phyloP scores from a whole-genome alignment of 2,888 invertebrate genomes.

The Thalpophila matura region DNA sequence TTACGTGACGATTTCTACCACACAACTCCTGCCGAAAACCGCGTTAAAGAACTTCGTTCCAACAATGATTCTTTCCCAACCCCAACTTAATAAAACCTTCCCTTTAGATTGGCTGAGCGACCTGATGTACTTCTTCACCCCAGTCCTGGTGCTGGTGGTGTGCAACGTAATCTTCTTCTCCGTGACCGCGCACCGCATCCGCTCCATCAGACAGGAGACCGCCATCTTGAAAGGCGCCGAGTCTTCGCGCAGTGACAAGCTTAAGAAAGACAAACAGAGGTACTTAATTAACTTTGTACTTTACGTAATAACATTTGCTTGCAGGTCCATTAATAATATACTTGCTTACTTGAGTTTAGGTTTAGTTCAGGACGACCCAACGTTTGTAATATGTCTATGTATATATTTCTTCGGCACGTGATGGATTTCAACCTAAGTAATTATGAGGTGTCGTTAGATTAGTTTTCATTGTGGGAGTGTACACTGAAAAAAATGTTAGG shows the following conservation, averaged over 20 bases:
- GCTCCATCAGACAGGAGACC: constrained; percentile 92
- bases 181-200: constrained; percentile 93
- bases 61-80: neutral
- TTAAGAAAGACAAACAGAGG: constrained; percentile 92
- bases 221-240: constrained; percentile 92
- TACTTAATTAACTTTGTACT: constrained; percentile 58
- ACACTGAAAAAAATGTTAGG: too few relatives aligned
- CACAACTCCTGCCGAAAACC: neutral
- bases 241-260: constrained; percentile 91
- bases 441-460: too few relatives aligned
- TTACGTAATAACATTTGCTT: constrained; percentile 1
- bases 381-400: too few relatives aligned
- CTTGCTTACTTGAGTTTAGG: too few relatives aligned
- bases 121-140: constrained; percentile 93
- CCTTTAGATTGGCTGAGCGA: constrained; percentile 88
- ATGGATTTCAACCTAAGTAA: too few relatives aligned
- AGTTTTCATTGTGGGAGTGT: too few relatives aligned
- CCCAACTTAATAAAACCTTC: neutral
- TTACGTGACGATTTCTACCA: too few relatives aligned
- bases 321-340: neutral
- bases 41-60: neutral
- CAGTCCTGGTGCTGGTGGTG: constrained; percentile 92
- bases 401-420: too few relatives aligned
- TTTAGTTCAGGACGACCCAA: too few relatives aligned
- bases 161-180: constrained; percentile 92